Evolutionary conservation across 2,888 invertebrate species (phyloP), one percentile per base, ranked within the genome.

Genomic region (Papilio gigon): DNA sequence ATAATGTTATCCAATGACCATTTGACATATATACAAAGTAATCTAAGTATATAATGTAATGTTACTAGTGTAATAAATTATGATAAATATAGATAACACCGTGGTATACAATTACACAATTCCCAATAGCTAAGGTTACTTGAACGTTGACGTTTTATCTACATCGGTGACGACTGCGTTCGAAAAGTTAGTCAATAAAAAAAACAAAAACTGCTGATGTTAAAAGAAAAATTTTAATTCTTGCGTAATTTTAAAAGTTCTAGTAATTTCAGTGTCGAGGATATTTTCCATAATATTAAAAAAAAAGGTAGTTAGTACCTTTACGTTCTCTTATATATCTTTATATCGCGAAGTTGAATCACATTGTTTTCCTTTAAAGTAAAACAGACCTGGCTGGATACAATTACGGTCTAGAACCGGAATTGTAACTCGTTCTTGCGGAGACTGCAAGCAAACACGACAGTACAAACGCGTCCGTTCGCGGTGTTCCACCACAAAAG

Each of bases 371-470:
- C 33, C 37, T 59, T 37, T 14, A 37, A 59, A 59, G 35, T 37
- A 37, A 37, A 35, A 37, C 14, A 4, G 60, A 60, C 20, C 25
- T 33, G 6, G 61, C 17, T 30, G 35, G 8, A 20, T 30, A 61
- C 61, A 56, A 56, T 42, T 56, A 27, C 14, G 20, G 14, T 42
- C 62, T 56, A 27, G 17, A 68, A 68, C 68, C 68, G 68, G 68
- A 68, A 68, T 68, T 25, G 63, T n/a, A 44, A 68, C 63, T 63
- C 30, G 63, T 56, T 67, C 42, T 27, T 27, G 37, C 20, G 20
- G 53, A 30, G 50, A 4, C 44, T 44, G 62, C 56, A 30, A 17
- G 8, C 47, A 17, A 22, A 50, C 50, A 27, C 14, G 12, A 50
- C 22, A 5, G 47, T 14, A 27, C 27, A 3, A 27, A 27, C n/a